These are phyloP conservation scores for Enteromius afrohamiltoni DNA, from an alignment of 2,797 vertebrate species.

Conservation along the genomic window DNA sequence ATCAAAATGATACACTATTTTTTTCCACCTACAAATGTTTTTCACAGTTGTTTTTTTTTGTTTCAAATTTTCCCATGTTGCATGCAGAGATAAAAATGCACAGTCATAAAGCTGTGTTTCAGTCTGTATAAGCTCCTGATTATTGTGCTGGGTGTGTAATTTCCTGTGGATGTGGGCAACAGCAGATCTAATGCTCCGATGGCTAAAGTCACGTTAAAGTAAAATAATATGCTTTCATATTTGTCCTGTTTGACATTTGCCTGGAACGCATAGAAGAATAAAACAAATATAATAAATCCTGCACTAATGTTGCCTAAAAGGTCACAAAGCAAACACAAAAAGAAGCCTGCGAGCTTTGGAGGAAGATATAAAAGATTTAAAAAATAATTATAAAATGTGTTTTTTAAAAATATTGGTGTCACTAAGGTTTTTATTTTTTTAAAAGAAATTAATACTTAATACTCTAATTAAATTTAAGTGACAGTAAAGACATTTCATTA, in stretches of 20 bases:
- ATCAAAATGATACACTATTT: not conserved
- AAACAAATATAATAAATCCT: not conserved
- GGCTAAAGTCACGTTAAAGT: not conserved
- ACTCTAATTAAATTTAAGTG: not conserved
- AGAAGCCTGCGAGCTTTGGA: not conserved
- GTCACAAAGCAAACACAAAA: not conserved
- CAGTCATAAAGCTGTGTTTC: not conserved
- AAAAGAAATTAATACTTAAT: not conserved
- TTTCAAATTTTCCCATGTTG: not conserved
- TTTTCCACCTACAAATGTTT: not conserved
- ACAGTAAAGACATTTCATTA: not conserved
- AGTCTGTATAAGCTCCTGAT: not conserved
- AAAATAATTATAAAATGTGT: too few species aligned
- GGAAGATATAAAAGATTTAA: not conserved
- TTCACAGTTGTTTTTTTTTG: not conserved
- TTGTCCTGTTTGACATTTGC: not conserved
- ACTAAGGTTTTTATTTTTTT: not conserved
- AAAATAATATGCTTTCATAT: not conserved
- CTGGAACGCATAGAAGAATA: not conserved
- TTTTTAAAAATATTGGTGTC: not conserved
- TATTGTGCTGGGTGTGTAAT: not conserved
- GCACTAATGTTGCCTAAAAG: not conserved
- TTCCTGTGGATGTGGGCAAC: not conserved
- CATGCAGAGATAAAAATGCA: not conserved
- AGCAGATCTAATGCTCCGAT: not conserved